phyloP scores from a whole-genome alignment of 2,113 vertebrate species.

The Sebastes schlegelii region DNA sequence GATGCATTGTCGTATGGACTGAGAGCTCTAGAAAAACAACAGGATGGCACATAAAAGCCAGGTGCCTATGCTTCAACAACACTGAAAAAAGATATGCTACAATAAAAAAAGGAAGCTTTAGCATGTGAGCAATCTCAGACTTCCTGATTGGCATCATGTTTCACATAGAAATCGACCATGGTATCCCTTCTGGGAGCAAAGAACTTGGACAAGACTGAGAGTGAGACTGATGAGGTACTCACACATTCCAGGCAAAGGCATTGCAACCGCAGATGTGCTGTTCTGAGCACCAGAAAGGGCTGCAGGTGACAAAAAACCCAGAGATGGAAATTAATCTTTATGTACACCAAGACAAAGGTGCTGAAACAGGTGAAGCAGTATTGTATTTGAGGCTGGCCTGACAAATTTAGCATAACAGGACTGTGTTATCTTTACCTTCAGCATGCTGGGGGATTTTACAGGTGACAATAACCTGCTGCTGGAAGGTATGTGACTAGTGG shows the following conservation, averaged over 20 bases:
- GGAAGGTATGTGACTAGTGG: neutral
- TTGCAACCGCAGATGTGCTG: too few relatives aligned
- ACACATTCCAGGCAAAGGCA: neutral
- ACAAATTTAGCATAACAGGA: neutral
- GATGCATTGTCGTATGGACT: neutral
- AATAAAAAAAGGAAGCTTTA: neutral
- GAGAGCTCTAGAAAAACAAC: neutral
- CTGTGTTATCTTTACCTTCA: neutral
- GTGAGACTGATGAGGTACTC: neutral
- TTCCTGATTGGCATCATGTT: neutral
- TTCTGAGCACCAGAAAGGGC: neutral
- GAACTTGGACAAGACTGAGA: neutral
- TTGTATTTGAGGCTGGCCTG: neutral
- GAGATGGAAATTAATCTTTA: neutral
- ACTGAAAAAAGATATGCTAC: neutral
- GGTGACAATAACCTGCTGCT: neutral
- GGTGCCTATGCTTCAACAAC: neutral
- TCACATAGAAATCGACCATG: neutral
- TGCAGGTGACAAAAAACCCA: neutral
- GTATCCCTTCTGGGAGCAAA: neutral
- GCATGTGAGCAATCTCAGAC: neutral
- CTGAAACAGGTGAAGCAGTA: neutral
- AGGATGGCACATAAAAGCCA: neutral
- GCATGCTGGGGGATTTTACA: neutral
- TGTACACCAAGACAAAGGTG: neutral